Evolutionary conservation across 2,797 vertebrate species (phyloP).

Genomic region (Lacerta agilis): DNA sequence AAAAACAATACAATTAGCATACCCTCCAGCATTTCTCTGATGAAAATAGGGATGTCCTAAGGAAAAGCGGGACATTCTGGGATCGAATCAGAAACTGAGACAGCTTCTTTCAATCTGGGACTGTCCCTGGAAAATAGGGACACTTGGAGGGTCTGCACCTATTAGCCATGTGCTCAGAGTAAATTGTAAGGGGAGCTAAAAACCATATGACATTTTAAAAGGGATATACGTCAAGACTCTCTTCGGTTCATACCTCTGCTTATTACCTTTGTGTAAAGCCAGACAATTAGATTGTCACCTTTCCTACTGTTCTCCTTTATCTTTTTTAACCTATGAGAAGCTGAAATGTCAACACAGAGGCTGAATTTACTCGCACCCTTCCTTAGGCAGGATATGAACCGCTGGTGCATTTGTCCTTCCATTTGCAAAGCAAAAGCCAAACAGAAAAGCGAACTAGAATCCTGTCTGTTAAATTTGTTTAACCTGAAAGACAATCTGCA

Average conservation of each 20-base stretch:
- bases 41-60: too few relatives aligned
- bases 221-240: neutral
- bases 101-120: too few relatives aligned
- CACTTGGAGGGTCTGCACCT: neutral
- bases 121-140: too few relatives aligned
- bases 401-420: neutral
- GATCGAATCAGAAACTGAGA: too few relatives aligned
- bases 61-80: too few relatives aligned
- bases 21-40: too few relatives aligned
- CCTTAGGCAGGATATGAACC: constrained; percentile 1
- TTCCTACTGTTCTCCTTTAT: neutral
- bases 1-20: too few relatives aligned
- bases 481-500: constrained; percentile 32
- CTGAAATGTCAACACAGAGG: neutral
- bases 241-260: neutral
- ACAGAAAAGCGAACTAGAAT: accelerated
- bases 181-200: constrained; percentile 25
- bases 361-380: constrained; percentile 14
- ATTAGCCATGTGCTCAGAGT: neutral
- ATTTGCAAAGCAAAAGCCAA: constrained; percentile 6
- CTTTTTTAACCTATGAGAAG: neutral
- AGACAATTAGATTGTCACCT: constrained; percentile 33
- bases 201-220: constrained; percentile 22
- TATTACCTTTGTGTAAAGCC: constrained; percentile 44
- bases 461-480: constrained; percentile 31